Conservation (phyloP, 2,797 vertebrate species). For the Cynopterus sphinx region DNA sequence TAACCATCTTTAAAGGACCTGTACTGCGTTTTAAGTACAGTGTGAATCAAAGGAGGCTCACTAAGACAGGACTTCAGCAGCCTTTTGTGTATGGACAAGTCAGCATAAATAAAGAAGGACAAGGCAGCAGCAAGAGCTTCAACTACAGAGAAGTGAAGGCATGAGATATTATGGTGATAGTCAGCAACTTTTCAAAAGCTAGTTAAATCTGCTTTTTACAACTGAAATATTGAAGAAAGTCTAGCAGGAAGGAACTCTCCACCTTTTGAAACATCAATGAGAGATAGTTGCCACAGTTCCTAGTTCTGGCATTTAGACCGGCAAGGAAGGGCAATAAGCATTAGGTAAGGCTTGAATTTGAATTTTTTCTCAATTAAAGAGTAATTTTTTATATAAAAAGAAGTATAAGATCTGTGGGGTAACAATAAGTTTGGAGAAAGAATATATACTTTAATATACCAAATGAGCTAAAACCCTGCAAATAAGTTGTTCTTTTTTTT, state of each 20-base stretch:
- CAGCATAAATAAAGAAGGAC: constrained; percentile 91
- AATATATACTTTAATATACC: neutral
- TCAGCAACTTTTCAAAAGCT: constrained; percentile 94
- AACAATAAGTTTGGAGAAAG: neutral
- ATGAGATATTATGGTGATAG: constrained; percentile 95
- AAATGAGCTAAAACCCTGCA: neutral
- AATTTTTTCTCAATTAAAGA: constrained; percentile 92
- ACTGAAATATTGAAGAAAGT: constrained; percentile 96
- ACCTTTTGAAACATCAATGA: constrained; percentile 93
- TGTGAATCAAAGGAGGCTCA: constrained; percentile 94
- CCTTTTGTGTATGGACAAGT: constrained; percentile 96
- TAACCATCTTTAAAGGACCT: constrained; percentile 87
- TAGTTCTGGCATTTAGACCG: constrained; percentile 95
- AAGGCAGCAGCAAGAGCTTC: constrained; percentile 95
- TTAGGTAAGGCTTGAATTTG: constrained; percentile 93
- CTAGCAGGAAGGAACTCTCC: constrained; percentile 91
- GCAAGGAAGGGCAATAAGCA: constrained; percentile 96
- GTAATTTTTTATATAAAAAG: constrained; percentile 81
- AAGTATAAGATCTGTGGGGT: neutral
- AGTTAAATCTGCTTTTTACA: constrained; percentile 93
- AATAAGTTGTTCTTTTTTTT: neutral
- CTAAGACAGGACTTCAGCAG: constrained; percentile 96
- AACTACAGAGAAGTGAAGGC: constrained; percentile 93
- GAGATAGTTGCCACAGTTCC: constrained; percentile 92
- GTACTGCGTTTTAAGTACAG: constrained; percentile 90